These are phyloP conservation scores for Crotophaga sulcirostris DNA, from an alignment of 2,113 vertebrate genomes.

Conservation along the genomic window DNA sequence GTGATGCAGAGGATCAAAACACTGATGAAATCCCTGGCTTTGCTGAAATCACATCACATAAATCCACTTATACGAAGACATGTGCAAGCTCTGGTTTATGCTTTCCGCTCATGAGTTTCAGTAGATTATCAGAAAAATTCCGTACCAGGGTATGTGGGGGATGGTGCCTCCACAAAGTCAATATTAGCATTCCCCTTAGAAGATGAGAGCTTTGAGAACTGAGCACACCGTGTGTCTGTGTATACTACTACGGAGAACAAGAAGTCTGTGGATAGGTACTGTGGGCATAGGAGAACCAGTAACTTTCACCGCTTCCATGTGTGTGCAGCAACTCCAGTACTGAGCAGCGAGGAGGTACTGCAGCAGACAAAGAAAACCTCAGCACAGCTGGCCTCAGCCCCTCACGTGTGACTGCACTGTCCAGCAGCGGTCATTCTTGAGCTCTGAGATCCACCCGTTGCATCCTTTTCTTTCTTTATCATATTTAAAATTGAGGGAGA, in stretches of 20 bases:
- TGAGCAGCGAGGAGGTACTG: constrained; percentile 21
- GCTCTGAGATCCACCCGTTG: neutral
- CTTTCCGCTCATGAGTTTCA: constrained; percentile 20
- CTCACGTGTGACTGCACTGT: neutral
- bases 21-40: neutral
- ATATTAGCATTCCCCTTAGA: constrained; percentile 60
- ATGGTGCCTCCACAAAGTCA: constrained; percentile 39
- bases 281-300: neutral
- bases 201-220: constrained; percentile 54
- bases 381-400: neutral
- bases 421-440: neutral
- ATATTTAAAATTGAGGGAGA: neutral
- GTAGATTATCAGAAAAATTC: constrained; percentile 30
- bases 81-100: neutral
- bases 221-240: constrained; percentile 27
- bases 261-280: neutral
- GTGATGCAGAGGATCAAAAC: constrained; percentile 1
- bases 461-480: neutral
- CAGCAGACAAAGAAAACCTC: constrained; percentile 11
- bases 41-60: neutral
- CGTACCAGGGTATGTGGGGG: neutral
- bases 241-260: neutral
- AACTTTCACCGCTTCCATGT: neutral
- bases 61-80: neutral
- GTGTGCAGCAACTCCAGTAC: neutral